phyloP scores from a whole-genome alignment of 2,888 invertebrate genomes.

The Brenthis hecate region DNA sequence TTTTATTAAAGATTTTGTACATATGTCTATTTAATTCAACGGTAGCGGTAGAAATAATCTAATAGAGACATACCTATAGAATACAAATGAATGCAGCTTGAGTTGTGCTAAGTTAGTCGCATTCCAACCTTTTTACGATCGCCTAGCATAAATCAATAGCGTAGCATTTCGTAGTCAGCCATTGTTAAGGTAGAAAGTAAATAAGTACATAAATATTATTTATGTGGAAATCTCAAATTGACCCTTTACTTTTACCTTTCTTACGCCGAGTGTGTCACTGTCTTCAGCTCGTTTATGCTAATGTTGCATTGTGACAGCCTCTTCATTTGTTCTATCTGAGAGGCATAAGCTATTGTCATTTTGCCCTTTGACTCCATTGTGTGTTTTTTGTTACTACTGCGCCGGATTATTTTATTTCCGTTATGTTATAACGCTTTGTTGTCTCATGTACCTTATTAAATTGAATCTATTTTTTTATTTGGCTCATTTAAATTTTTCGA shows the following conservation, averaged over 20 bases:
- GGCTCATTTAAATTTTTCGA: constrained; percentile 13
- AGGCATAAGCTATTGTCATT: constrained; percentile 68
- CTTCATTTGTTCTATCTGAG: constrained; percentile 76
- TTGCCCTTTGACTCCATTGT: constrained; percentile 81
- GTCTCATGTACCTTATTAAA: constrained; percentile 58
- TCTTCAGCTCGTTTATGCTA: constrained; percentile 71
- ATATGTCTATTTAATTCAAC: too few species aligned
- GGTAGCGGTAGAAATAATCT: too few species aligned
- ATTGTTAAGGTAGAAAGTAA: constrained; percentile 45
- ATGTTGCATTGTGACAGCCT: constrained; percentile 73
- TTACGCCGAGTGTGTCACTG: constrained; percentile 50
- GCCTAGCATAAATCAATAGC: constrained; percentile 30
- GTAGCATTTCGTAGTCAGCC: constrained; percentile 19
- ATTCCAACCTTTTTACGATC: constrained; percentile 17
- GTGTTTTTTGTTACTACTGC: constrained; percentile 73
- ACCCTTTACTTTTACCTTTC: constrained; percentile 46
- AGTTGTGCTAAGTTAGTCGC: constrained; percentile 1
- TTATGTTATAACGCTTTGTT: constrained; percentile 67
- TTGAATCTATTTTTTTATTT: constrained; percentile 40
- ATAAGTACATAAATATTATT: constrained; percentile 42
- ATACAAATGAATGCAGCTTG: too few species aligned
- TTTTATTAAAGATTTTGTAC: too few species aligned
- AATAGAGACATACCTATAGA: too few species aligned
- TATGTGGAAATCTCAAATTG: constrained; percentile 46
- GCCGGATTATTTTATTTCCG: constrained; percentile 80